Evolutionary conservation across 2,797 vertebrate species (phyloP).

Genomic region (Pseudochirops cupreus): DNA sequence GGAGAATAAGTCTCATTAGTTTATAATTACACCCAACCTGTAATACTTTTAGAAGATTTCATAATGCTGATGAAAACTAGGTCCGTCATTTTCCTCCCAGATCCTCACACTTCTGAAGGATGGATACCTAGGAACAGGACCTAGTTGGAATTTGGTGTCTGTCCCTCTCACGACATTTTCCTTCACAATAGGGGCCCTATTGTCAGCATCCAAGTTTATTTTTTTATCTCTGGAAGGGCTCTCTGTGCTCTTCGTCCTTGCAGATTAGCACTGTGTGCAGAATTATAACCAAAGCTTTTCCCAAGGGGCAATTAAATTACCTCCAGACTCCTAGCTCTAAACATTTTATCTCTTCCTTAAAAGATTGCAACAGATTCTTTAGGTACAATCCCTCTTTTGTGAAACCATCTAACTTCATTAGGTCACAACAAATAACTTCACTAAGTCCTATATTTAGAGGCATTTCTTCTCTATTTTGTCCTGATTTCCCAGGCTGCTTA

Average conservation of each 20-base stretch:
- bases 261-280: slow-evolving; percentile 4
- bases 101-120: background rate
- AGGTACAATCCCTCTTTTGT: slow-evolving; percentile 16
- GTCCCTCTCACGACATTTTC: background rate
- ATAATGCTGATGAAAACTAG: slow-evolving; percentile 22
- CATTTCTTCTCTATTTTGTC: background rate
- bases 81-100: slow-evolving; percentile 3
- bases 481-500: slow-evolving; percentile 25
- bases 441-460: slow-evolving; percentile 11
- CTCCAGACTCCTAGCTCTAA: background rate
- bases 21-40: background rate
- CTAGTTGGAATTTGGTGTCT: background rate
- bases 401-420: background rate
- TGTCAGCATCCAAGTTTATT: slow-evolving; percentile 2
- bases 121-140: background rate
- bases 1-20: background rate
- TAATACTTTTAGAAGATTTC: background rate
- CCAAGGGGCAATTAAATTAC: slow-evolving; percentile 7
- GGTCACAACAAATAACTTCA: slow-evolving; percentile 30
- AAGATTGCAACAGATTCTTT: slow-evolving; percentile 9
- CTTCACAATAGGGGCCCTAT: background rate
- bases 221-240: slow-evolving; percentile 23
- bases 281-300: slow-evolving; percentile 9
- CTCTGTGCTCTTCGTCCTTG: background rate
- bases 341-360: slow-evolving; percentile 39